These are phyloP conservation scores for Hylaeus volcanicus DNA, from an alignment of 1,140 invertebrate species.

Conservation along the genomic window DNA sequence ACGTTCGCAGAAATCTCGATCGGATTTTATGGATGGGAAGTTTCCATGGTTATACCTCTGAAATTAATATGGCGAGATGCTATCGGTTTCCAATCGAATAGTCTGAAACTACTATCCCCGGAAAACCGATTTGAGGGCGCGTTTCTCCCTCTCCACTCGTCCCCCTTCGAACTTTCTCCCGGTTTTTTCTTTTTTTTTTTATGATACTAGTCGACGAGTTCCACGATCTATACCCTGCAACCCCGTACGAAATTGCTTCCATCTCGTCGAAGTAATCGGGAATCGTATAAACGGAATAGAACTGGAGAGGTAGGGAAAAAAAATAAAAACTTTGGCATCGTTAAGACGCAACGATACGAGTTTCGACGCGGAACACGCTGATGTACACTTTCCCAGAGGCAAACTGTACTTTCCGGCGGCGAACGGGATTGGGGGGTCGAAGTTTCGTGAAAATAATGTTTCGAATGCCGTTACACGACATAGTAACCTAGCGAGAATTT, in stretches of 20 bases:
- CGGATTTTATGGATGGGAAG: neutral
- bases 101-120: neutral
- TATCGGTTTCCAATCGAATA: neutral
- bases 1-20: neutral
- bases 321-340: neutral
- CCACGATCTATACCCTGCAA: neutral
- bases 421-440: too few species aligned
- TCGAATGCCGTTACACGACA: too few species aligned
- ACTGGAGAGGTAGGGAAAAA: neutral
- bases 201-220: neutral
- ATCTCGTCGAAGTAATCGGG: neutral
- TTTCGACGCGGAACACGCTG: neutral
- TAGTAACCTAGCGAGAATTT: too few species aligned
- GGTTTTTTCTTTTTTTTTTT: neutral
- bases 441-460: too few species aligned
- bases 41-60: neutral
- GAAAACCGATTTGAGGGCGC: neutral
- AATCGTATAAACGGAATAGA: neutral
- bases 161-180: too few species aligned
- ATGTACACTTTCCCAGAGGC: neutral
- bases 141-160: too few species aligned
- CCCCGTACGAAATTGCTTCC: neutral
- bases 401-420: neutral
- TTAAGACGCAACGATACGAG: neutral
- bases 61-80: neutral